Conservation (phyloP, 2,888 invertebrate genomes). For the Drosophila nigritarsus region DNA sequence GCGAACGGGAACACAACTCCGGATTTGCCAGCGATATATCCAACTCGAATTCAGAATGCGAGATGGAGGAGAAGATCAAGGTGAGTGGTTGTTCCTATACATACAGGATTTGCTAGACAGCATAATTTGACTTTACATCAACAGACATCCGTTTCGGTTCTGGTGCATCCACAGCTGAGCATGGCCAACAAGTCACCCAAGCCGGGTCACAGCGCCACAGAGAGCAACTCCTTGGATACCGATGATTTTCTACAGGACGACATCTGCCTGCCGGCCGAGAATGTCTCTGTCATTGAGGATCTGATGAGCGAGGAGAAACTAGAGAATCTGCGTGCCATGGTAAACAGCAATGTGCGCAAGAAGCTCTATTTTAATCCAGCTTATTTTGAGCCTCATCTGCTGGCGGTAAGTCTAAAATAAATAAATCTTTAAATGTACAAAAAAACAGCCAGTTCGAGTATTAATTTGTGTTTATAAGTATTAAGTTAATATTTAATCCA, state of each 20-base stretch:
- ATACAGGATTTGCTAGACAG: slow-evolving; percentile 2
- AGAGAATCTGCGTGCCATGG: slow-evolving; percentile 88
- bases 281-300: slow-evolving; percentile 94
- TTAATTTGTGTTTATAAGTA: neutral
- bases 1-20: slow-evolving; percentile 86
- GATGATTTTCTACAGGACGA: slow-evolving; percentile 84
- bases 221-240: slow-evolving; percentile 66
- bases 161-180: slow-evolving; percentile 88
- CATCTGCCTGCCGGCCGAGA: slow-evolving; percentile 92
- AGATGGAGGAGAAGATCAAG: slow-evolving; percentile 84
- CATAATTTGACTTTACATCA: slow-evolving; percentile 47
- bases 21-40: slow-evolving; percentile 87
- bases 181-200: slow-evolving; percentile 66
- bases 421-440: neutral
- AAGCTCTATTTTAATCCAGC: slow-evolving; percentile 96
- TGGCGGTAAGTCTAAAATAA: slow-evolving; percentile 88
- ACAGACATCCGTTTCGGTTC: slow-evolving; percentile 90
- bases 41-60: slow-evolving; percentile 89
- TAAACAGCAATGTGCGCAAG: slow-evolving; percentile 89
- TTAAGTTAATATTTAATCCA: neutral
- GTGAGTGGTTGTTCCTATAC: slow-evolving; percentile 23
- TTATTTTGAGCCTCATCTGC: slow-evolving; percentile 94
- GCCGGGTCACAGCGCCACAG: slow-evolving; percentile 49
- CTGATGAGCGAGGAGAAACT: slow-evolving; percentile 88
- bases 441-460: neutral